Evolutionary conservation across 2,888 invertebrate genomes (phyloP).

Genomic region (Cryptosula pallasiana): DNA sequence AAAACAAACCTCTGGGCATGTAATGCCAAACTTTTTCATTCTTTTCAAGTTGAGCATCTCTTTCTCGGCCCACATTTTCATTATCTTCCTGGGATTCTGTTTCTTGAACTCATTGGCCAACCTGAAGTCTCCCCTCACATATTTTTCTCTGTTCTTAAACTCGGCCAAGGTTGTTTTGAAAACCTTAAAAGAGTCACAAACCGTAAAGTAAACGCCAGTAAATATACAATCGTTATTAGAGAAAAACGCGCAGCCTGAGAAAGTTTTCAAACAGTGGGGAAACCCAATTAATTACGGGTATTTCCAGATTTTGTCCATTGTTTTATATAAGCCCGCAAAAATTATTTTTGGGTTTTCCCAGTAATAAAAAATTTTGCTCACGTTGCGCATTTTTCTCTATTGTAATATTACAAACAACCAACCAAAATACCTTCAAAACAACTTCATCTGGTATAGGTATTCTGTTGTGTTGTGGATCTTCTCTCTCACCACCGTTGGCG

Average conservation of each 20-base stretch:
- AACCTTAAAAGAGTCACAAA: conserved; percentile 38
- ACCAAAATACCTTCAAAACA: conserved; percentile 20
- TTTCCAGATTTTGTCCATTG: too few relatives aligned
- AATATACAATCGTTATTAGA: too few relatives aligned
- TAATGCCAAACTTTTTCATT: conserved; percentile 55
- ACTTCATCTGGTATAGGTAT: conserved; percentile 10
- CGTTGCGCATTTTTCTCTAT: too few relatives aligned
- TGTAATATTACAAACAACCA: too few relatives aligned
- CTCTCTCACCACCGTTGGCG: conserved; percentile 56
- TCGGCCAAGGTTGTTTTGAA: conserved; percentile 62
- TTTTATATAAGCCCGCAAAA: too few relatives aligned
- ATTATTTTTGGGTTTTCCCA: too few relatives aligned
- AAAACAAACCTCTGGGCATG: conserved; percentile 53
- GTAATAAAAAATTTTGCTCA: too few relatives aligned
- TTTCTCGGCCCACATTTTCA: conserved; percentile 63
- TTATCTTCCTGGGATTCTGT: conserved; percentile 59
- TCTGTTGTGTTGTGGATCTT: conserved; percentile 8
- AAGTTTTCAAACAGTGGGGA: too few relatives aligned
- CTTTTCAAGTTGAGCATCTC: conserved; percentile 60
- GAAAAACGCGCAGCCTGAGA: too few relatives aligned
- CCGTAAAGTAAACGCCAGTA: too few relatives aligned
- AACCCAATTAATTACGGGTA: too few relatives aligned
- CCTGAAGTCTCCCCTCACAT: conserved; percentile 60
- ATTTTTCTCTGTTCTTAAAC: conserved; percentile 60
- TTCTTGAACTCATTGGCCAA: conserved; percentile 56